phyloP scores from a whole-genome alignment of 2,113 vertebrate species.

The Hystrix cristata region DNA sequence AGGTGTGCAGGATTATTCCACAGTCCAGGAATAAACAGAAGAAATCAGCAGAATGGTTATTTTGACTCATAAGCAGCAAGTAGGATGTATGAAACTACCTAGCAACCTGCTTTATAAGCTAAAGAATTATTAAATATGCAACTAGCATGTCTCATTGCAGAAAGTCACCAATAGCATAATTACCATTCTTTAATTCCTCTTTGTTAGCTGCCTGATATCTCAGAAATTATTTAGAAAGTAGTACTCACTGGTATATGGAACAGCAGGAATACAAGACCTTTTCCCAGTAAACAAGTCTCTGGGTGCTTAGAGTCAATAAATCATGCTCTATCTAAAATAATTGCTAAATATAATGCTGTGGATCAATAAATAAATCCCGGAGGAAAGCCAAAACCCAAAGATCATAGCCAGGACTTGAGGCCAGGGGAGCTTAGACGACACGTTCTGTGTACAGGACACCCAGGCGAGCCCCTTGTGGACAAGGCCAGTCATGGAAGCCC shows the following conservation, averaged over 20 bases:
- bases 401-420: not conserved
- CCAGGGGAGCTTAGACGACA: not conserved
- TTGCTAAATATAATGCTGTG: not conserved
- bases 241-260: not conserved
- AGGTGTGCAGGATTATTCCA: not conserved
- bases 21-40: not conserved
- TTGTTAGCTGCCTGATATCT: slow-evolving; percentile 1
- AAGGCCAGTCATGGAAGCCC: not conserved
- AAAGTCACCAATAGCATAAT: not conserved
- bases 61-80: not conserved
- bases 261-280: not conserved
- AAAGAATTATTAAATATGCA: slow-evolving; percentile 5
- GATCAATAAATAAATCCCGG: not conserved
- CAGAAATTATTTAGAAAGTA: slow-evolving; percentile 16
- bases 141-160: not conserved
- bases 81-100: not conserved
- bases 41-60: not conserved
- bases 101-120: not conserved
- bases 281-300: not conserved
- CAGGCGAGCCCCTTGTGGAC: not conserved
- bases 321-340: not conserved
- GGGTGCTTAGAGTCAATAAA: not conserved
- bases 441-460: not conserved
- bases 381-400: not conserved
- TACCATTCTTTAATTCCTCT: not conserved